These are phyloP conservation scores for Aphis gossypii DNA, from an alignment of 1,140 invertebrate genomes.

Conservation along the genomic window DNA sequence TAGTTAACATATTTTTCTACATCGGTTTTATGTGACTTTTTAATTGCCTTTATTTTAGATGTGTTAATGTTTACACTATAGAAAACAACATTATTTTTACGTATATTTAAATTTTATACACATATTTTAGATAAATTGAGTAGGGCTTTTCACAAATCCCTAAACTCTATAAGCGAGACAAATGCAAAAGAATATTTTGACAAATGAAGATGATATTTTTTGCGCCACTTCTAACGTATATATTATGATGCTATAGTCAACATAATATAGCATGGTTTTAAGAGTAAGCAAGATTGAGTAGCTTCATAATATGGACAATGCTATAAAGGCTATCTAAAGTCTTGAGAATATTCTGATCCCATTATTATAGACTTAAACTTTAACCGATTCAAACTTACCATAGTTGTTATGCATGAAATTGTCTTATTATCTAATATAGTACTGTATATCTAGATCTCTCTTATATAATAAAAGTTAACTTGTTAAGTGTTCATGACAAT, in stretches of 20 bases:
- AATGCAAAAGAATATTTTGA: constrained; percentile 39
- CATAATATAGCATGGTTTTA: constrained; percentile 53
- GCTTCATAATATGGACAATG: constrained; percentile 40
- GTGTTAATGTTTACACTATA: not conserved
- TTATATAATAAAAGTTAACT: no score
- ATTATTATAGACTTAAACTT: constrained; percentile 44
- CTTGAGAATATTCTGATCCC: constrained; percentile 42
- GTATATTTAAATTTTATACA: not conserved
- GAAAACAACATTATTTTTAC: not conserved
- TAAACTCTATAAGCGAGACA: constrained; percentile 9
- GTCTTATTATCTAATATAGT: not conserved
- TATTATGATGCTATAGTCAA: constrained; percentile 26
- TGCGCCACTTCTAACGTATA: not conserved
- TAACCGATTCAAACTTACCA: constrained; percentile 22
- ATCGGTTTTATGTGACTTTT: not conserved
- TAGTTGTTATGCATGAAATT: not conserved
- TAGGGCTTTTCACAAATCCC: not conserved
- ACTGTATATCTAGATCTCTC: no score
- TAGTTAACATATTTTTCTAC: no score
- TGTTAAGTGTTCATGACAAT: no score
- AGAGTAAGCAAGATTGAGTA: constrained; percentile 47
- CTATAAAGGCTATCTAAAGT: constrained; percentile 35
- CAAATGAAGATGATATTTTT: constrained; percentile 46
- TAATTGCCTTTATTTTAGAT: not conserved
- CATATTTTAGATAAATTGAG: not conserved